Evolutionary conservation across 2,113 vertebrate genomes (phyloP), one percentile per base, ranked within the genome.

Genomic region (Salvator merianae): DNA sequence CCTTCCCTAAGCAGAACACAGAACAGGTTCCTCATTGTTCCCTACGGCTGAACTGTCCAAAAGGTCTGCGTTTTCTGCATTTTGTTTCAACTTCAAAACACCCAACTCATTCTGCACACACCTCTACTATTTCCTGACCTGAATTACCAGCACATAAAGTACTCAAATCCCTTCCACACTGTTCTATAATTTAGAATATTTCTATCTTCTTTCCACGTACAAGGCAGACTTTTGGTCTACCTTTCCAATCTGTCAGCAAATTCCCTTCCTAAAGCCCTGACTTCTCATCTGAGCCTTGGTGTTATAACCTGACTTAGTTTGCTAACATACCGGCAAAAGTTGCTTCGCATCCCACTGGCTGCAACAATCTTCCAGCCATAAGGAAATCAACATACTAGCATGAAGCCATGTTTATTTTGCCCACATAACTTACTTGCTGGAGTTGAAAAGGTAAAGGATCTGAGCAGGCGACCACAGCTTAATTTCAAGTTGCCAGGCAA

Each of bases 401-500:
- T n/a, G 63, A 70, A 69, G 18, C 63, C 34, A 22, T 66, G 81
- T 38, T 83, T 83, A 73, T 78, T 87, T 74, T 79, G 16, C 69
- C 75, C 75, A 83, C 12, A 12, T 73, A 66, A n/a, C 38, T 86
- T 74, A 65, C 32, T 72, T 79, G 34, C 5, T 66, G 0, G 1
- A 30, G 34, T 86, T 74, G 71, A 43, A 85, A 1, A 50, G 74
- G 0, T 0, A 85, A 87, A 0, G 38, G 0, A 0, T 1, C 43
- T 89, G 77, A 34, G 20, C 20, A 12, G 18, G 32, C 6, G 75
- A 47, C 84, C 5, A 18, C 14, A 4, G 14, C 55, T 85, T 0
- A 0, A 34, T 87, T 78, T 69, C 34, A 38, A 84, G 89, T 36
- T 69, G 47, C 32, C 79, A 90, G 9, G 62, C 85, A 79, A 90